phyloP scores from a whole-genome alignment of 2,888 invertebrate species.

The Neelides folsomi region DNA sequence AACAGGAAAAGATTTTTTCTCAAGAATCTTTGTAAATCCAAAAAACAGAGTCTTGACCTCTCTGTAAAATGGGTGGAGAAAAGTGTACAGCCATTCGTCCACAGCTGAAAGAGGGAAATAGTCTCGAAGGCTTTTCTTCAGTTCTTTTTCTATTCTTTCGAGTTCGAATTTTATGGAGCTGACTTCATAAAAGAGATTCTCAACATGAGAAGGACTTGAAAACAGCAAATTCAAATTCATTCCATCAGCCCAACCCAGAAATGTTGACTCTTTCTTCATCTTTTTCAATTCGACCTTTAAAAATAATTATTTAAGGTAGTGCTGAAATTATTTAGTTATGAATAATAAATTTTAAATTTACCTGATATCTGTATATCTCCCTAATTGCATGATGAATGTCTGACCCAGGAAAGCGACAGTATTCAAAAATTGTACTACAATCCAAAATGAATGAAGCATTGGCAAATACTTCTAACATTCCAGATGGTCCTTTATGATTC shows the following conservation, averaged over 20 bases:
- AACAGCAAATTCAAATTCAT: conserved; percentile 18
- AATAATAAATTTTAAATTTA: background rate
- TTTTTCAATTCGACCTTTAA: conserved; percentile 16
- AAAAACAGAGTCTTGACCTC: conserved; percentile 13
- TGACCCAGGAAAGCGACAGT: conserved; percentile 28
- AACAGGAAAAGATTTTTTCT: conserved; percentile 21
- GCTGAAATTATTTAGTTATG: too few species aligned
- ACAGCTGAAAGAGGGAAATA: conserved; percentile 28
- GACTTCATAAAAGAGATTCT: conserved; percentile 15
- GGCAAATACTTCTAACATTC: conserved; percentile 22
- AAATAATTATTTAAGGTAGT: too few species aligned
- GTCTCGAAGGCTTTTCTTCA: conserved; percentile 12
- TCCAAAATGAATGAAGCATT: conserved; percentile 16
- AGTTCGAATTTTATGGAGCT: conserved; percentile 19
- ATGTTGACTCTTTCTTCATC: conserved; percentile 20
- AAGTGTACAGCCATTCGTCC: conserved; percentile 26
- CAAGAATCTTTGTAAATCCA: conserved; percentile 17
- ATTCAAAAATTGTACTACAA: conserved; percentile 19
- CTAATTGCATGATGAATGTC: conserved; percentile 19
- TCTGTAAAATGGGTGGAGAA: conserved; percentile 15
- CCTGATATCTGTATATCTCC: conserved; percentile 10
- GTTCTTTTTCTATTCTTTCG: conserved; percentile 9
- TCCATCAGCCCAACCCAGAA: conserved; percentile 22
- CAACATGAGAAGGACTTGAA: conserved; percentile 25
- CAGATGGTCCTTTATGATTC: conserved; percentile 10